These are phyloP conservation scores for Alcedo atthis DNA, from an alignment of 2,797 vertebrate species.

Conservation along the genomic window DNA sequence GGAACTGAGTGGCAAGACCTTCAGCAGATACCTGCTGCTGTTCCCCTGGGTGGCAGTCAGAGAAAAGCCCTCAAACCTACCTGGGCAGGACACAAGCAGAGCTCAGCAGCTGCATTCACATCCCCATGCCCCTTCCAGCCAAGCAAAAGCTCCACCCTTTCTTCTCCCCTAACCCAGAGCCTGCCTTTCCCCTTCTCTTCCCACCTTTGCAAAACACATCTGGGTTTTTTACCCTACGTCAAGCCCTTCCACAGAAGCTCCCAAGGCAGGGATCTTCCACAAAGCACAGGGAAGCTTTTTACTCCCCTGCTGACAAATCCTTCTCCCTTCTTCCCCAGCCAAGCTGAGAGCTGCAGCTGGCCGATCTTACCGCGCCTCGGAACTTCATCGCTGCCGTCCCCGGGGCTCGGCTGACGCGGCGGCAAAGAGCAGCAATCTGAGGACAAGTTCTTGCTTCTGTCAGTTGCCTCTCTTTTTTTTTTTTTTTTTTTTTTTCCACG, in stretches of 20 bases:
- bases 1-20: not conserved
- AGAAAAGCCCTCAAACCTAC: not conserved
- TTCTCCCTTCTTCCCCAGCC: not conserved
- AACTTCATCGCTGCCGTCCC: constrained; percentile 69
- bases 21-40: not conserved
- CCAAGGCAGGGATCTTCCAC: not conserved
- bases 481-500: constrained; percentile 26
- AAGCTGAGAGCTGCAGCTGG: not conserved
- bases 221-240: not conserved
- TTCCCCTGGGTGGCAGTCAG: not conserved
- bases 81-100: not conserved
- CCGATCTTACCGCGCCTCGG: constrained; percentile 68
- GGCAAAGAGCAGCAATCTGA: constrained; percentile 26
- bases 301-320: not conserved
- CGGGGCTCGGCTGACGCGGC: not conserved
- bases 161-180: not conserved
- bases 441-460: constrained; percentile 55
- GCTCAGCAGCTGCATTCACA: not conserved
- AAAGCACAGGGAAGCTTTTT: not conserved
- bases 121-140: not conserved
- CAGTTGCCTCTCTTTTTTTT: constrained; percentile 2
- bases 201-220: not conserved
- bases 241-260: not conserved
- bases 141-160: constrained; percentile 46
- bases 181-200: not conserved